A percentile compares a stretch with the other conserved stretches of the same genome.
phyloP scores from a whole-genome alignment of 2,797 vertebrate species.

The Notamacropus eugenii region DNA sequence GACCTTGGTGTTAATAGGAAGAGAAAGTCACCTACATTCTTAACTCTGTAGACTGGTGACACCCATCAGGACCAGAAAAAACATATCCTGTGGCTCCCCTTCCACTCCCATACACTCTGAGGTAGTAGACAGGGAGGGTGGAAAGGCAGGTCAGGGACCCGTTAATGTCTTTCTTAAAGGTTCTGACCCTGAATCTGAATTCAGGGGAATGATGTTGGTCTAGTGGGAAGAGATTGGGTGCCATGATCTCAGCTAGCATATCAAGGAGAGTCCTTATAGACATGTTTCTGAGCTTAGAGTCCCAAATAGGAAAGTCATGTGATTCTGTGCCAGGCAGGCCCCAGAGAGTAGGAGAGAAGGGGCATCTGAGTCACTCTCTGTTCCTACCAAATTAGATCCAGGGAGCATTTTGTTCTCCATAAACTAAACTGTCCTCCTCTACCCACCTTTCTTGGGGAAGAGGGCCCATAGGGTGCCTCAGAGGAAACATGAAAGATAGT shows the following conservation, averaged over 20 bases:
- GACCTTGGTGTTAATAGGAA: conserved; percentile 1
- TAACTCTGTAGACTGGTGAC: not conserved
- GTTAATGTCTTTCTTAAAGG: not conserved
- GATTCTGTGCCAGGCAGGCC: not conserved
- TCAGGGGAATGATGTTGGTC: not conserved
- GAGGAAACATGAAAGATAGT: conserved; percentile 68
- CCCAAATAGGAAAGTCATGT: not conserved
- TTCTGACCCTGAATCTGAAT: conserved; percentile 5
- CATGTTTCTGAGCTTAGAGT: not conserved
- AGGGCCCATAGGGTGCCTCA: not conserved
- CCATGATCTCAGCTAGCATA: not conserved
- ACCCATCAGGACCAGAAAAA: not conserved
- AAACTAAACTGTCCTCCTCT: conserved; percentile 36
- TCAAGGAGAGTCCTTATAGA: not conserved
- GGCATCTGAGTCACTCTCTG: not conserved
- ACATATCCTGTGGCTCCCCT: not conserved
- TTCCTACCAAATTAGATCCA: conserved; percentile 38
- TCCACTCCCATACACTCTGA: not conserved
- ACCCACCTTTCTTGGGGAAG: conserved; percentile 9
- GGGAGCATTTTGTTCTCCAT: conserved; percentile 58
- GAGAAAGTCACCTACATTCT: not conserved
- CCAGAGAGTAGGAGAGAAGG: conserved; percentile 1
- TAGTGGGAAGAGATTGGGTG: not conserved
- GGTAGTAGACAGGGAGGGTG: not conserved
- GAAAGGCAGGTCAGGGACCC: not conserved